A percentile compares a stretch with the other conserved stretches of the same genome.
These are phyloP conservation scores for Eledone cirrhosa DNA, from an alignment of 2,888 invertebrate species.

Conservation along the genomic window DNA sequence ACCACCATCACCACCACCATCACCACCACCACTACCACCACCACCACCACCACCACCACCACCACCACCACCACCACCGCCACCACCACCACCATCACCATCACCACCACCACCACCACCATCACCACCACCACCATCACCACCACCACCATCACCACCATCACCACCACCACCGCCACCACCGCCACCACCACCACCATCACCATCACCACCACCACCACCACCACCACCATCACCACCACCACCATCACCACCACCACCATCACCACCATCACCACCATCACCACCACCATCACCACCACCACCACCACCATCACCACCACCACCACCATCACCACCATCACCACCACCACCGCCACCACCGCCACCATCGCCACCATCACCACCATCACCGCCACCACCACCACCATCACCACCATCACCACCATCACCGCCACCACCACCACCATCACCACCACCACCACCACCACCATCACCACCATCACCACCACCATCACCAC, in stretches of 20 bases:
- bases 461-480: slow-evolving; percentile 21
- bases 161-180: slow-evolving; percentile 20
- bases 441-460: not conserved
- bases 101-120: slow-evolving; percentile 30
- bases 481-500: slow-evolving; percentile 23
- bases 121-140: slow-evolving; percentile 30
- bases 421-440: not conserved
- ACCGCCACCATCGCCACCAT: no score
- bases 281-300: no score
- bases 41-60: slow-evolving; percentile 31
- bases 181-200: slow-evolving; percentile 26
- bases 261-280: no score
- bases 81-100: slow-evolving; percentile 31
- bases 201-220: slow-evolving; percentile 26
- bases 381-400: not conserved
- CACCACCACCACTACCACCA: not conserved
- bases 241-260: no score
- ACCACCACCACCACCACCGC: slow-evolving; percentile 30
- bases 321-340: no score
- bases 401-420: slow-evolving; percentile 20
- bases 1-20: not conserved
- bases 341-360: no score
- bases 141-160: slow-evolving; percentile 30
- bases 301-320: no score
- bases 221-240: no score